phyloP scores from a whole-genome alignment of 2,113 vertebrate species.

The Zosterops pallidus region DNA sequence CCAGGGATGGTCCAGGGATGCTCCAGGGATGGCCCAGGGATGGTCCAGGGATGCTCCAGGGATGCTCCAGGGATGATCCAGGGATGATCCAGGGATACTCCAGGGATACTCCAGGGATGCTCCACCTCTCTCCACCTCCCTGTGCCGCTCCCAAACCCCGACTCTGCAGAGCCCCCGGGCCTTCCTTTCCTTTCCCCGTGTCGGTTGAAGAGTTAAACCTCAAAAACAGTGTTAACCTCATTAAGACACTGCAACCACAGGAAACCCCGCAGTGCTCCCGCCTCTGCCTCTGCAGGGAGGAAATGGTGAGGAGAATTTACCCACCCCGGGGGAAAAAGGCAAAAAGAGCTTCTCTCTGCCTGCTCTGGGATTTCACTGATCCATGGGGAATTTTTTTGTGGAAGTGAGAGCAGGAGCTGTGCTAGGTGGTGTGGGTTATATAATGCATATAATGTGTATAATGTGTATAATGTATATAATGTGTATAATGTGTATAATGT shows the following conservation, averaged over 20 bases:
- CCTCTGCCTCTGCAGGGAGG: background rate
- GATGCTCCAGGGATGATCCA: too few species aligned
- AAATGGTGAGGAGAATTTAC: background rate
- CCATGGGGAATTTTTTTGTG: accelerated
- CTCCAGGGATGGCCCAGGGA: too few species aligned
- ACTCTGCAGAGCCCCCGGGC: background rate
- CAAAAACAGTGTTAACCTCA: constrained; percentile 44
- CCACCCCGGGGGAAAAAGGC: background rate
- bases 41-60: too few species aligned
- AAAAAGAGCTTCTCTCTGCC: background rate
- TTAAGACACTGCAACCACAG: constrained; percentile 48
- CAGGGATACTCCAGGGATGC: background rate
- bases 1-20: too few species aligned
- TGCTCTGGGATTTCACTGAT: accelerated
- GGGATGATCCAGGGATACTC: background rate
- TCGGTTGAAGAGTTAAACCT: constrained; percentile 16
- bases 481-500: accelerated
- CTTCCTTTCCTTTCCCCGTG: background rate
- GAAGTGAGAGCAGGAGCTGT: background rate
- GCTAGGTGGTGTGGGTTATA: background rate
- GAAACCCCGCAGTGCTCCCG: background rate
- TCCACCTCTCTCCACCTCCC: background rate
- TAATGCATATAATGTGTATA: accelerated
- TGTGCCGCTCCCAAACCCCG: background rate
- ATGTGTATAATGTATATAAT: background rate